Evolutionary conservation across 2,113 vertebrate genomes (phyloP).

Genomic region (Rhinoderma darwinii): DNA sequence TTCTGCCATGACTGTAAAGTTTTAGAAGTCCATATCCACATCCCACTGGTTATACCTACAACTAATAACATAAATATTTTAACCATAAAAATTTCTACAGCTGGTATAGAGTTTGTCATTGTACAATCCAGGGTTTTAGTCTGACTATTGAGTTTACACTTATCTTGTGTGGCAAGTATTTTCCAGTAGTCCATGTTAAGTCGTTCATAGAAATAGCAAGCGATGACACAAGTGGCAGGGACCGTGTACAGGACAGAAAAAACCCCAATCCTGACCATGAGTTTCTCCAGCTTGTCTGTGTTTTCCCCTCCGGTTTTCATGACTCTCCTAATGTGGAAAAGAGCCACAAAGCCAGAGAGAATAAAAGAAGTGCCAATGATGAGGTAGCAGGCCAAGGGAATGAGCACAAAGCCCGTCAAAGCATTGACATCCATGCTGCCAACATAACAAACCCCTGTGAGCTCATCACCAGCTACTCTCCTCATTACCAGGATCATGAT

Average conservation of each 20-base stretch:
- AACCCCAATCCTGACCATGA: slow-evolving; percentile 96
- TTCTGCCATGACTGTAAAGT: slow-evolving; percentile 96
- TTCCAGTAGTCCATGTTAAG: slow-evolving; percentile 95
- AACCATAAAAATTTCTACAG: slow-evolving; percentile 95
- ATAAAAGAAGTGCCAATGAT: slow-evolving; percentile 93
- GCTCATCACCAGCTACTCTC: slow-evolving; percentile 93
- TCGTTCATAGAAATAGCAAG: slow-evolving; percentile 95
- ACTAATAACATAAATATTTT: slow-evolving; percentile 96
- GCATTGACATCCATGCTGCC: slow-evolving; percentile 95
- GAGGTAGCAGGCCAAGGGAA: slow-evolving; percentile 93
- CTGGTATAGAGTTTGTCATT: slow-evolving; percentile 89
- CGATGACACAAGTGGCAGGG: slow-evolving; percentile 95
- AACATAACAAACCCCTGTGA: slow-evolving; percentile 94
- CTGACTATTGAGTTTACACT: slow-evolving; percentile 77
- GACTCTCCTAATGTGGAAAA: slow-evolving; percentile 94
- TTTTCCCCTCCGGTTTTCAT: slow-evolving; percentile 98
- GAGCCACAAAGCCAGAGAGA: slow-evolving; percentile 93
- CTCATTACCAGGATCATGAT: slow-evolving; percentile 95
- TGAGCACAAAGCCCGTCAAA: slow-evolving; percentile 90
- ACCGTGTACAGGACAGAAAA: slow-evolving; percentile 95
- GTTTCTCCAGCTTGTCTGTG: slow-evolving; percentile 94
- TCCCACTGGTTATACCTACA: slow-evolving; percentile 95
- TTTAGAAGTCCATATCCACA: slow-evolving; percentile 99
- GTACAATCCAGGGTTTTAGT: slow-evolving; percentile 80
- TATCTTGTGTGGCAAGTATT: slow-evolving; percentile 78